Percentiles rank a stretch among this genome's conserved stretches.
Conservation (phyloP, 2,888 invertebrate species). For the Ferdinandea cuprea region DNA sequence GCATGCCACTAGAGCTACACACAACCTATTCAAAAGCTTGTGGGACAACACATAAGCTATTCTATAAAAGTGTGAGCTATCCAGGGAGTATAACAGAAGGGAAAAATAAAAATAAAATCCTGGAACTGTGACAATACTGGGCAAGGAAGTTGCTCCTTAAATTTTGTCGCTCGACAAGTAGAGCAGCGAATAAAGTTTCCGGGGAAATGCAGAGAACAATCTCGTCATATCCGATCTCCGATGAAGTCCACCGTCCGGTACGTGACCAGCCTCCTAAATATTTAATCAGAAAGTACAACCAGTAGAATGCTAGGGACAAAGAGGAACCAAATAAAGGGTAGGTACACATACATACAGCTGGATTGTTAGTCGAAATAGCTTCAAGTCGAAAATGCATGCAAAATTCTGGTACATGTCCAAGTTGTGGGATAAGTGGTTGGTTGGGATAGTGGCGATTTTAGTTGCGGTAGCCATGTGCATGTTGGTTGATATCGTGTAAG, state of each 20-base stretch:
- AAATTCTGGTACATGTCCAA: constrained; percentile 58
- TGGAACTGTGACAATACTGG: constrained; percentile 52
- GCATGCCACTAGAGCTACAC: constrained; percentile 3
- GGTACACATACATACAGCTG: constrained; percentile 11
- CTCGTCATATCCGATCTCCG: constrained; percentile 69
- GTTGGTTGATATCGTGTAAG: constrained; percentile 48
- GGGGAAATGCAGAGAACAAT: constrained; percentile 67
- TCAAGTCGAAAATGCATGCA: constrained; percentile 62
- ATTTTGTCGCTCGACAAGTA: constrained; percentile 67
- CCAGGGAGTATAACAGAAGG: constrained; percentile 40
- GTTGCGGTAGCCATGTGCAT: constrained; percentile 42
- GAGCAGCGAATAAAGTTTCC: constrained; percentile 59
- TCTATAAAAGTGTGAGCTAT: constrained; percentile 58
- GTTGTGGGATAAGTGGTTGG: constrained; percentile 54
- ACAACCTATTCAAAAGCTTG: constrained; percentile 25
- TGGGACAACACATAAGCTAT: constrained; percentile 44
- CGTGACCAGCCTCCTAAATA: constrained; percentile 72
- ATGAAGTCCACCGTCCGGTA: constrained; percentile 64
- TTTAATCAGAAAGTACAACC: constrained; percentile 63
- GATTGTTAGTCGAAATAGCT: constrained; percentile 46
- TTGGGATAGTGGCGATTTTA: constrained; percentile 50
- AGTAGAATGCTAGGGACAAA: constrained; percentile 24
- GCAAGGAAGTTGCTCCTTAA: constrained; percentile 70
- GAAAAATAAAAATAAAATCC: constrained; percentile 47
- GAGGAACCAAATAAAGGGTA: constrained; percentile 28